Base-by-base conservation (phyloP, 2,113 vertebrate species). In the Rhinichthys klamathensis region DNA sequence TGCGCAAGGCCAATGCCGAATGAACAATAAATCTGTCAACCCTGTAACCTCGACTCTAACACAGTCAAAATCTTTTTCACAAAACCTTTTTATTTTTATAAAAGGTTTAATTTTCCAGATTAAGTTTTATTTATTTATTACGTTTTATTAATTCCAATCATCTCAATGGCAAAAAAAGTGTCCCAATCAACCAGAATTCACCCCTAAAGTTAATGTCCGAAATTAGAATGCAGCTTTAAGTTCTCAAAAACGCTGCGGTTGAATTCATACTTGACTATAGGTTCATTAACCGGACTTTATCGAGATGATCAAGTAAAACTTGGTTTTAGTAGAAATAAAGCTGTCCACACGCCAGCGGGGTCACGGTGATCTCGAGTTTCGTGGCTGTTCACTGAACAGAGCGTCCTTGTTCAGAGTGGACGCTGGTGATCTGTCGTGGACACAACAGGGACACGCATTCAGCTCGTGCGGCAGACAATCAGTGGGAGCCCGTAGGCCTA, bases 301-400 rank as follows among this genome's bases (percentile, higher is more conserved):
- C 21, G 4, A 70, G 18, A 32, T 12, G 30, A 70, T 23, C 11
- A 23, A n/a, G 41, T 74, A 46, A 54, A 54, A 41, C 30, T 60
- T 35, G 67, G 1, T 79, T 60, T 41, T 60, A 41, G 32, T 23
- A 41, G 54, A 75, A 61, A 82, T 51, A 65, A 88, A 81, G 80
- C 76, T 38, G 56, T 67, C 76, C 86, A 89, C 87, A 30, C 84
- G 85, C 87, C 32, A 87, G 56, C 38, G 46, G 88, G 84, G 58
- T 77, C 81, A 69, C 78, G 77, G 49, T 35, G 84, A 89, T 87
- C 87, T 94, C 90, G 86, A 61, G 69, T 92, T 93, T 86, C 92
- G 32, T 46, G 16, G 75, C 23, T 61, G 27, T 46, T 81, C 58
- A 51, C 73, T 80, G 80, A 90, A 92, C 89, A 90, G 87, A 91